phyloP scores from a whole-genome alignment of 2,797 vertebrate genomes.

The Megalops cyprinoides region DNA sequence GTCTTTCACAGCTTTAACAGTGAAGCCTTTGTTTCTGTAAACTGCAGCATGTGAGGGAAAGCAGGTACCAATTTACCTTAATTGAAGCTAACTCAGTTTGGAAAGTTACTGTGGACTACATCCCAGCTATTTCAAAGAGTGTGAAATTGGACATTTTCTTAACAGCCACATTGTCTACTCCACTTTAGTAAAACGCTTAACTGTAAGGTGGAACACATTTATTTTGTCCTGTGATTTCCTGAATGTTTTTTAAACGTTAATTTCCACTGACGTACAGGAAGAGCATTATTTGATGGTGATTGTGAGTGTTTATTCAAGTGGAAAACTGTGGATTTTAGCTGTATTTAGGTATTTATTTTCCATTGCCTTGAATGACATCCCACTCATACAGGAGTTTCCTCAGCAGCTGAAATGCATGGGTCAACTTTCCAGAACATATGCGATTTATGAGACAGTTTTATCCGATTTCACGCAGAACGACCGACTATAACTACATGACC shows the following conservation, averaged over 20 bases:
- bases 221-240: neutral
- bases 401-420: neutral
- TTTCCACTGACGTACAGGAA: neutral
- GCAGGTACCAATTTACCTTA: too few species aligned
- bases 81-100: neutral
- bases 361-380: neutral
- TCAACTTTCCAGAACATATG: neutral
- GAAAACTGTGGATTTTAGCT: neutral
- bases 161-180: neutral
- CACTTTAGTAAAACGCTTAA: neutral
- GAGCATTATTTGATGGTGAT: neutral
- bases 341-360: neutral
- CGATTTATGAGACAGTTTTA: neutral
- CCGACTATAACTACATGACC: neutral
- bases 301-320: neutral
- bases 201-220: neutral
- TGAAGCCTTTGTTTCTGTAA: neutral
- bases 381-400: neutral
- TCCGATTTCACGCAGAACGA: neutral
- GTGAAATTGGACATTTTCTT: neutral
- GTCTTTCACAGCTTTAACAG: neutral
- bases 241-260: too few species aligned
- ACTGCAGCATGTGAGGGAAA: neutral
- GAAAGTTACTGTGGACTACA: neutral
- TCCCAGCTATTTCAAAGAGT: neutral